phyloP scores from a whole-genome alignment of 2,888 invertebrate species.

The Magallana nippona region DNA sequence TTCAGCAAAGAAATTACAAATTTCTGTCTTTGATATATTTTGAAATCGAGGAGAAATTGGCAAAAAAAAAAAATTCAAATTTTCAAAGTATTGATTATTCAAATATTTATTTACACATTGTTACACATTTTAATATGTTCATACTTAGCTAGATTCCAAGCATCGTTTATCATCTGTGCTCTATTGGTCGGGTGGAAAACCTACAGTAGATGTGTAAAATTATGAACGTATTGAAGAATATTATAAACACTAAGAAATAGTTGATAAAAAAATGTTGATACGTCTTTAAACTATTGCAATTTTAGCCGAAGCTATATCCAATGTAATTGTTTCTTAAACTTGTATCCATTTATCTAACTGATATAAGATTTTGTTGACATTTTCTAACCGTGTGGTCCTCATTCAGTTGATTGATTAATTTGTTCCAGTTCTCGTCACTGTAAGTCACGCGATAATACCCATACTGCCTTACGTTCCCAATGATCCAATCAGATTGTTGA shows the following conservation, averaged over 20 bases:
- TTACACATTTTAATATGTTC: not conserved
- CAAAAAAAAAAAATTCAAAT: too few species aligned
- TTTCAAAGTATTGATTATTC: too few species aligned
- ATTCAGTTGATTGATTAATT: constrained; percentile 81
- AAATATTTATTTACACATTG: too few species aligned
- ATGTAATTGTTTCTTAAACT: too few species aligned
- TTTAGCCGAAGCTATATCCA: too few species aligned
- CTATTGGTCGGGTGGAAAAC: constrained; percentile 89
- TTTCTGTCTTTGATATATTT: not conserved
- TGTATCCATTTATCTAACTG: not conserved
- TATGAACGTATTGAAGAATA: not conserved
- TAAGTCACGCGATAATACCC: constrained; percentile 78
- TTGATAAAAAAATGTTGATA: too few species aligned
- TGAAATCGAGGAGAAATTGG: not conserved
- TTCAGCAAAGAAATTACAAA: too few species aligned
- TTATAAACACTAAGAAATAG: not conserved
- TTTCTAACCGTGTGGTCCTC: constrained; percentile 64
- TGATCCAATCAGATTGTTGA: constrained; percentile 64
- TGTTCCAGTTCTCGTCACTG: constrained; percentile 85
- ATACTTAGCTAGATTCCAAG: constrained; percentile 81
- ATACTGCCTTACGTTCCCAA: constrained; percentile 69
- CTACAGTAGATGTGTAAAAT: constrained; percentile 56
- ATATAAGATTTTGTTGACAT: not conserved
- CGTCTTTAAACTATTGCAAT: too few species aligned
- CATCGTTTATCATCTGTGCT: constrained; percentile 94